Evolutionary conservation across 2,888 invertebrate species (phyloP).

Genomic region (Salticus scenicus): DNA sequence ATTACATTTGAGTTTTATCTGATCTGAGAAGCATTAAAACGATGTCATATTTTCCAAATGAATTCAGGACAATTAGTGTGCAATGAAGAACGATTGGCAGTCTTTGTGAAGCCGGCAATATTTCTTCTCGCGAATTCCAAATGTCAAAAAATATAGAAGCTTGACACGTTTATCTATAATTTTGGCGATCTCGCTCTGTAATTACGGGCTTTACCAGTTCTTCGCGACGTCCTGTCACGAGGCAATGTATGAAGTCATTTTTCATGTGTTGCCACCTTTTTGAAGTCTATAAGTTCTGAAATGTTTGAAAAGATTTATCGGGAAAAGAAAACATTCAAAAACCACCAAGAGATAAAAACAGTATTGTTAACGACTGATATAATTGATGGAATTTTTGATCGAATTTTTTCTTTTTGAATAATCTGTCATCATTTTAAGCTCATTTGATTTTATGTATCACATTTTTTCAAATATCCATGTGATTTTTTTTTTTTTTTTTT

Average conservation of each 20-base stretch:
- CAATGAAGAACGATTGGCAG: background rate
- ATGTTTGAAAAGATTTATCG: background rate
- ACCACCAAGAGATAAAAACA: too few species aligned
- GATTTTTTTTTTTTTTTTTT: too few species aligned
- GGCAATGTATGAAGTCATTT: background rate
- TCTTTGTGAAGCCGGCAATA: background rate
- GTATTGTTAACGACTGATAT: too few species aligned
- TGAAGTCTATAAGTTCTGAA: background rate
- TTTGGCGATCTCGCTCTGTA: background rate
- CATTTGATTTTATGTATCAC: too few species aligned
- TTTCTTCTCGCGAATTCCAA: background rate
- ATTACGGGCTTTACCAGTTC: background rate
- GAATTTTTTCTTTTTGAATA: too few species aligned
- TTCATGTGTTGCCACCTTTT: constrained; percentile 8
- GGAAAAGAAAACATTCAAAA: background rate
- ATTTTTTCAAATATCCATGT: too few species aligned
- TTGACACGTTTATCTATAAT: background rate
- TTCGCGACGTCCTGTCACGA: background rate
- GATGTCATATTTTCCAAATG: background rate
- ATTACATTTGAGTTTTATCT: background rate
- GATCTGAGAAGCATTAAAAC: background rate
- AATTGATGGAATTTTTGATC: too few species aligned
- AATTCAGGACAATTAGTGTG: background rate
- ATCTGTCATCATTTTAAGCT: too few species aligned
- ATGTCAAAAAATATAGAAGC: background rate